Base-by-base conservation (phyloP, 1,140 invertebrate genomes). In the Sipha flava region DNA sequence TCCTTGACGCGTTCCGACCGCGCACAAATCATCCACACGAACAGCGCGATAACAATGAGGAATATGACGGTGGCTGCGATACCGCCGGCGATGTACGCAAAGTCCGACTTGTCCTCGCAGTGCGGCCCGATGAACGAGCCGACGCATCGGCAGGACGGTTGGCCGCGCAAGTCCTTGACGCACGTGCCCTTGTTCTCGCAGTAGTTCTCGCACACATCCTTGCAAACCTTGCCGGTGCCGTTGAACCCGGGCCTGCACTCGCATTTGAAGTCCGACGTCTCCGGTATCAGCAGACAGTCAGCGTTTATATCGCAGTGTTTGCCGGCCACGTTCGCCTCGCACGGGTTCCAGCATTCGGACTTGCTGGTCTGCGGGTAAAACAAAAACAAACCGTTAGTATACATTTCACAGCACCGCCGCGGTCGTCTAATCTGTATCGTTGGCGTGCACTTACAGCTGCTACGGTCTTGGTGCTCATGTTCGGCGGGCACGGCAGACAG, bases 21-120 rank as follows among this genome's bases (percentile, higher is more conserved):
- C 47, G 94, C 94, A 85, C 95, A 97, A 83, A 97, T 97, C 95
- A 97, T 97, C 95, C 95, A 97, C 72, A 97, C 94, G 18, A 97
- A 90, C 47, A 97, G 88, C 5, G 96, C 94, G 79, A 97, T 91
- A 82, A 97, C 91, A 81, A 97, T 96, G 80, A 97, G 92, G 83
- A 97, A 91, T 81, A 96, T 93, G 26, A 97, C 95, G 16, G 93
- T 92, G 21, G 93, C 94, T 31, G 95, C 94, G 81, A 97, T 95
- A 21, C 95, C 95, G 14, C 94, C 94, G 26, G 94, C 95, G 80
- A 97, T 95, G 85, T 97, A 97, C 5, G 95, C 94, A 85, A 97
- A 97, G 83, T 96, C 94, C 1, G 94, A 95, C 85, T 96, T 96
- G 82, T 95, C 93, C 5, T 92, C 89, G 83, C 94, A 97, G 80